Percentiles rank a stretch among this genome's conserved stretches.
Conservation (phyloP, 2,113 vertebrate species). For the Speoplatyrhinus poulsoni region DNA sequence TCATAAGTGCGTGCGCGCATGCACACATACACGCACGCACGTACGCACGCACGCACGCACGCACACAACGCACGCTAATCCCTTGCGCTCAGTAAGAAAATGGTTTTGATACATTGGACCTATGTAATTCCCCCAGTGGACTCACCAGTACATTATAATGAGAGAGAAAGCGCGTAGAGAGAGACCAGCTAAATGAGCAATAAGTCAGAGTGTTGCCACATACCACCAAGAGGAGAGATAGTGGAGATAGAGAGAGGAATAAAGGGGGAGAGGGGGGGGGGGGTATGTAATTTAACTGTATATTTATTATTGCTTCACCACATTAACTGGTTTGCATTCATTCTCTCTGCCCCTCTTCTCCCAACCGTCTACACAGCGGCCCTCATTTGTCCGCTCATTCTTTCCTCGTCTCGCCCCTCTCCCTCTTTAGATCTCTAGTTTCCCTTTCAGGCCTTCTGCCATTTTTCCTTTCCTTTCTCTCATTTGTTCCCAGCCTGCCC, state of each 20-base stretch:
- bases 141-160: conserved; percentile 7
- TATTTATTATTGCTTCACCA: background rate
- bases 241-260: background rate
- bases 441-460: background rate
- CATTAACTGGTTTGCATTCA: background rate
- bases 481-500: background rate
- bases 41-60: background rate
- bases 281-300: background rate
- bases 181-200: conserved; percentile 8
- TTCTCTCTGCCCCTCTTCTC: background rate
- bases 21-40: background rate
- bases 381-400: background rate
- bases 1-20: background rate
- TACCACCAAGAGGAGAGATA: background rate
- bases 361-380: background rate
- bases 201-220: conserved; percentile 2
- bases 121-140: conserved; percentile 10
- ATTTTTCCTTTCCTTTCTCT: background rate
- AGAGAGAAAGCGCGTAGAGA: background rate
- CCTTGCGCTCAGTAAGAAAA: background rate
- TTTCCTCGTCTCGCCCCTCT: background rate
- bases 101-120: background rate
- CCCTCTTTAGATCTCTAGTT: background rate
- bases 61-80: background rate
- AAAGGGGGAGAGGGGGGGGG: background rate